phyloP scores from a whole-genome alignment of 2,888 invertebrate genomes.

The Erebia aethiops region DNA sequence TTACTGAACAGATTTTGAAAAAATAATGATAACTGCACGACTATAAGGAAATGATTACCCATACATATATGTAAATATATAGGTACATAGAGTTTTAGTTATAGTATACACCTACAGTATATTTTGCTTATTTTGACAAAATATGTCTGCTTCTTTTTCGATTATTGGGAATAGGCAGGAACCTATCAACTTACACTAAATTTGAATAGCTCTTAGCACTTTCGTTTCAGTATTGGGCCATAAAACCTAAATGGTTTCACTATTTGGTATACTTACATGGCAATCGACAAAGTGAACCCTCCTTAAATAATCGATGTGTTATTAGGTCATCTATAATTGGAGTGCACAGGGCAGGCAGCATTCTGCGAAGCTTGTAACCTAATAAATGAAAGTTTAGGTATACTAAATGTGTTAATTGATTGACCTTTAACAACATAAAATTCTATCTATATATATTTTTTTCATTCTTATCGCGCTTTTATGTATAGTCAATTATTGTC shows the following conservation, averaged over 20 bases:
- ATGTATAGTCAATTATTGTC: too few relatives aligned
- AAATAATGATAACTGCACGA: too few relatives aligned
- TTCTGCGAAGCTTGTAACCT: conserved; percentile 26
- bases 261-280: not conserved
- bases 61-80: too few relatives aligned
- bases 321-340: conserved; percentile 36
- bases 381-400: not conserved
- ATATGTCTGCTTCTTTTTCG: not conserved
- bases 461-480: too few relatives aligned
- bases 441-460: too few relatives aligned
- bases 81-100: too few relatives aligned
- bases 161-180: not conserved
- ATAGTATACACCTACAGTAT: too few relatives aligned
- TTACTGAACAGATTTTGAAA: too few relatives aligned
- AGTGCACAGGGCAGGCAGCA: conserved; percentile 27
- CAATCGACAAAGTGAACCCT: conserved; percentile 22
- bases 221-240: not conserved
- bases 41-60: too few relatives aligned
- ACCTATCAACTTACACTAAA: too few relatives aligned
- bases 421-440: not conserved
- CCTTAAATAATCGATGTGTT: conserved; percentile 34
- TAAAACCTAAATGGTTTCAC: conserved; percentile 7
- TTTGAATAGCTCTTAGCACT: too few relatives aligned
- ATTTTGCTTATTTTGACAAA: too few relatives aligned
- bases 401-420: conserved; percentile 12